Evolutionary conservation across 2,113 vertebrate genomes (phyloP).

Genomic region (Oriolus oriolus): DNA sequence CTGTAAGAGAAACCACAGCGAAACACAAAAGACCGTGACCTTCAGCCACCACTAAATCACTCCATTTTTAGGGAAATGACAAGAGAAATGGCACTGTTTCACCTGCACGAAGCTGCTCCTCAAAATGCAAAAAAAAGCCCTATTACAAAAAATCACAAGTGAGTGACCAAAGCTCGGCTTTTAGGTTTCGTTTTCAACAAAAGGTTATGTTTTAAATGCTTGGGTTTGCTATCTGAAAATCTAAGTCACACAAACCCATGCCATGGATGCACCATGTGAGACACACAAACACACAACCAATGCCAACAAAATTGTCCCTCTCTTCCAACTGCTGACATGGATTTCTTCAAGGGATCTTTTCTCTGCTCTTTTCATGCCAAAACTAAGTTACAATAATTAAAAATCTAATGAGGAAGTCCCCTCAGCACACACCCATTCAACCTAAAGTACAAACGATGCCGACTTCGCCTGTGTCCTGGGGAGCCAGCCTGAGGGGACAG

Average conservation of each 20-base stretch:
- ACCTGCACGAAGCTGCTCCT: not conserved
- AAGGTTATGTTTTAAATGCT: not conserved
- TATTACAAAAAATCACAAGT: not conserved
- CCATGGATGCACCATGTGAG: accelerated
- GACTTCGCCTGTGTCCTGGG: not conserved
- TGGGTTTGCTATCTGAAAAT: not conserved
- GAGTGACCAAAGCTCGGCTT: not conserved
- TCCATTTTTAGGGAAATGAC: not conserved
- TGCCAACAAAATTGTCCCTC: not conserved
- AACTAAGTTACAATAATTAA: not conserved
- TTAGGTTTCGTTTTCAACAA: not conserved
- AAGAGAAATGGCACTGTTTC: accelerated
- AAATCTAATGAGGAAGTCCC: not conserved
- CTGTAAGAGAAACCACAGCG: not conserved
- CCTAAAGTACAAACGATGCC: not conserved
- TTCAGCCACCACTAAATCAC: not conserved
- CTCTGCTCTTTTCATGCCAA: not conserved
- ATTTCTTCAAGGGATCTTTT: not conserved
- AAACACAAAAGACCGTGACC: not conserved
- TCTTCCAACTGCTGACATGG: not conserved
- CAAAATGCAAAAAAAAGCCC: not conserved
- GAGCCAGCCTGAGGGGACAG: not conserved
- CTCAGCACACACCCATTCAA: not conserved
- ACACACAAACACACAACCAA: not conserved
- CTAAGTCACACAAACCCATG: not conserved